Percentiles rank a stretch among this genome's conserved stretches.
Evolutionary conservation across 1,140 invertebrate species (phyloP).

Genomic region (Lordiphosa stackelbergi): DNA sequence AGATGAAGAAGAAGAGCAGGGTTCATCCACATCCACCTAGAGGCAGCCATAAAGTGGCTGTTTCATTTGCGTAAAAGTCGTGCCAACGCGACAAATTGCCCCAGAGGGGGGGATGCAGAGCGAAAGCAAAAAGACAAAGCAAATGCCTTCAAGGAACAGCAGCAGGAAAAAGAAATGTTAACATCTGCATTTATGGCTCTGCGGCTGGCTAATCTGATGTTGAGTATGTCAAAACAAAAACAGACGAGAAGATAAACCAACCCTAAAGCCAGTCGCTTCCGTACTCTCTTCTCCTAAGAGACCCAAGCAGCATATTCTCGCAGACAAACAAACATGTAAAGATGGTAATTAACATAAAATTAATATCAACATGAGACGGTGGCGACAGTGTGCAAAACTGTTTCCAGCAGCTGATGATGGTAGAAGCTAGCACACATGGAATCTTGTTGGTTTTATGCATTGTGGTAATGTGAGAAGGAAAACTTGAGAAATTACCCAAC

Average conservation of each 20-base stretch:
- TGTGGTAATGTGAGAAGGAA: too few relatives aligned
- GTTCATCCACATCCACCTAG: slow-evolving; percentile 16
- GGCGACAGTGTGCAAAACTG: too few relatives aligned
- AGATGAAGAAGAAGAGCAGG: slow-evolving; percentile 4
- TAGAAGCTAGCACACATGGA: too few relatives aligned
- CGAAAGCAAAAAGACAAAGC: slow-evolving; percentile 51
- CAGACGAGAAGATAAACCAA: slow-evolving; percentile 6
- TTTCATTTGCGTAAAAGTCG: slow-evolving; percentile 69
- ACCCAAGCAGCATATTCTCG: slow-evolving; percentile 9
- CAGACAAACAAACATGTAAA: slow-evolving; percentile 48
- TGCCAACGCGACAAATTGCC: slow-evolving; percentile 70
- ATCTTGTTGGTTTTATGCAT: too few relatives aligned
- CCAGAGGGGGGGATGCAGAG: slow-evolving; percentile 21
- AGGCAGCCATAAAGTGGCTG: slow-evolving; percentile 57
- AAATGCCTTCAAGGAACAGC: slow-evolving; percentile 50
- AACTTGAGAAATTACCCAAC: too few relatives aligned
- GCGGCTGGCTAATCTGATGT: slow-evolving; percentile 71
- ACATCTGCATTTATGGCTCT: slow-evolving; percentile 75
- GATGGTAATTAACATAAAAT: slow-evolving; percentile 75
- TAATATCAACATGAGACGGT: too few relatives aligned
- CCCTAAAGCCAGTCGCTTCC: background rate
- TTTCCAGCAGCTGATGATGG: too few relatives aligned
- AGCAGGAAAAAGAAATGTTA: slow-evolving; percentile 55
- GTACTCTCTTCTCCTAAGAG: background rate
- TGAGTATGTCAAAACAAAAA: slow-evolving; percentile 45